Evolutionary conservation across 1,140 invertebrate genomes (phyloP).

Genomic region (Drosophila pachea): DNA sequence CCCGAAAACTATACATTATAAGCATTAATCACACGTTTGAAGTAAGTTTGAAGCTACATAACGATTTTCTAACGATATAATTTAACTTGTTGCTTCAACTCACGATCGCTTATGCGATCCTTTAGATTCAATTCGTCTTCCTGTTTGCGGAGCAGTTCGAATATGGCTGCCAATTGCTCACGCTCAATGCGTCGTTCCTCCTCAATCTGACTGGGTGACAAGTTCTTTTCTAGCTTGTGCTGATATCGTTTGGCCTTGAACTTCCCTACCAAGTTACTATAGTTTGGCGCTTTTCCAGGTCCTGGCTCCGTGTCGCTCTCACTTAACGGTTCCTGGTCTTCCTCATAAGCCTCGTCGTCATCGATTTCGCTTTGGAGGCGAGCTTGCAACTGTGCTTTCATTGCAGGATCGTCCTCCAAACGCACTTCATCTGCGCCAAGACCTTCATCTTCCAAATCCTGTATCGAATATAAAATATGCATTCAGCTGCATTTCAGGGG

Average conservation of each 20-base stretch:
- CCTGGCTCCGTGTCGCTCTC: constrained; percentile 49
- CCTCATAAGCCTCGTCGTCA: constrained; percentile 56
- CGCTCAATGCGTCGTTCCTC: constrained; percentile 73
- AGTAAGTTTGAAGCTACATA: neutral
- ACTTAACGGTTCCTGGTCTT: constrained; percentile 42
- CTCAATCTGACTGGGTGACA: constrained; percentile 62
- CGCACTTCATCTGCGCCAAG: constrained; percentile 53
- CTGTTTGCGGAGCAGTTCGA: constrained; percentile 69
- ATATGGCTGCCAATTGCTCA: constrained; percentile 71
- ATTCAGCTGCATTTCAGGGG: neutral
- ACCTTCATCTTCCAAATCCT: constrained; percentile 65
- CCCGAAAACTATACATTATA: neutral
- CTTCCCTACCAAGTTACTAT: constrained; percentile 63
- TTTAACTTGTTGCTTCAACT: constrained; percentile 68
- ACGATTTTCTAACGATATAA: constrained; percentile 54
- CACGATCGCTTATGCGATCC: constrained; percentile 69
- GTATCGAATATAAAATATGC: constrained; percentile 2
- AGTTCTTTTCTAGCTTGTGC: constrained; percentile 58
- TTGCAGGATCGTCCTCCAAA: constrained; percentile 40
- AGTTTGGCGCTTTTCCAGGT: constrained; percentile 20
- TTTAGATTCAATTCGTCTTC: constrained; percentile 71
- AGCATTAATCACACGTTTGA: constrained; percentile 25
- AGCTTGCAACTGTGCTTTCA: constrained; percentile 27
- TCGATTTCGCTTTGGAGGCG: constrained; percentile 40
- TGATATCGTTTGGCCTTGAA: constrained; percentile 64